Evolutionary conservation across 1,140 invertebrate genomes (phyloP), one percentile per base, ranked within the genome.

Genomic region (Neodiprion fabricii): DNA sequence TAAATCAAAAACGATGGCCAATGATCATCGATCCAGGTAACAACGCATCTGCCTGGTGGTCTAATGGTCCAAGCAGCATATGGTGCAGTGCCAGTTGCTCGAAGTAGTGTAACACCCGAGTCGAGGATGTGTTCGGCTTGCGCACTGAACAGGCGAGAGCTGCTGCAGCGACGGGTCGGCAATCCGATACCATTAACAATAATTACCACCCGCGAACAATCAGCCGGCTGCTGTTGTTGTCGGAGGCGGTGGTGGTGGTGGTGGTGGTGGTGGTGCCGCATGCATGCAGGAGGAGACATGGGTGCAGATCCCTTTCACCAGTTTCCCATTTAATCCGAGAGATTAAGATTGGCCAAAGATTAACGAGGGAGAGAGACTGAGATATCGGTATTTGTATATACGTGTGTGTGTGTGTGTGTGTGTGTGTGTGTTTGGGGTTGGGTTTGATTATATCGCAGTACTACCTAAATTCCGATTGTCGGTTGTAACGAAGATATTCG

Each of bases 331-430:
- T 79, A 81, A 79, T 71, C 77, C 68, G 77, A 82, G 28, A 40
- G 82, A 84, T 84, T 83, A 83, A 84, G 82, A 84, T 83, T 83
- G 81, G 77, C 69, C 68, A 72, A 76, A 81, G 80, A 84, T 83
- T 84, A 83, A 83, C 80, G 79, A 40, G 28, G 28, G 28, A 5
- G 5, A 5, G 5, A 40, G 28, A 40, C 28, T 40, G 28, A 40
- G 28, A 40, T 40, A 40, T 40, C 2, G 28, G 28, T 40, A 21
- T 21, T 21, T 21, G 17, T 21, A 21, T 21, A 5, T 40, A 40
- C 2, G 28, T 40, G 5, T 40, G 28, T 40, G 28, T 40, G 28
- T 28, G 5, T 28, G 28, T n/a, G n/a, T n/a, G n/a, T n/a, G n/a
- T n/a, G n/a, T 1, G 5, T 40, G 28, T 40, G 28, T 2, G 28